Percentiles rank a stretch among this genome's conserved stretches.
Evolutionary conservation across 2,797 vertebrate species (phyloP).

Genomic region (Rachycentron canadum): DNA sequence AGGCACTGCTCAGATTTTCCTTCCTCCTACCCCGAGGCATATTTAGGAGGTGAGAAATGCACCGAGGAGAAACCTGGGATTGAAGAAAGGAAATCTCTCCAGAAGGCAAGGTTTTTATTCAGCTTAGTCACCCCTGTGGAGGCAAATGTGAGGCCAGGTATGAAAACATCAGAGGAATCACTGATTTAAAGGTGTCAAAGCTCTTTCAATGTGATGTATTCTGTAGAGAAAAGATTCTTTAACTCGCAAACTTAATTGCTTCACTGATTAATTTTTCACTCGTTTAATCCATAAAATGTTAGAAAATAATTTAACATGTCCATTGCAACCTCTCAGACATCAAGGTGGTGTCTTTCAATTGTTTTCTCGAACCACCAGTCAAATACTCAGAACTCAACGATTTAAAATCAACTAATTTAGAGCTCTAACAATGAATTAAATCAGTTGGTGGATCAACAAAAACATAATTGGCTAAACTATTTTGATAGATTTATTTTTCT

Average conservation of each 20-base stretch:
- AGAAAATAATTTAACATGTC: neutral
- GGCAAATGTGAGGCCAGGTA: slow-evolving; percentile 40
- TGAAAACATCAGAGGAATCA: slow-evolving; percentile 22
- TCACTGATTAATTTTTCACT: neutral
- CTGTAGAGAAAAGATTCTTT: neutral
- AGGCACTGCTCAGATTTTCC: slow-evolving; percentile 54
- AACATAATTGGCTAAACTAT: too few species aligned
- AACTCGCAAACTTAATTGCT: neutral
- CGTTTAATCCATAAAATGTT: neutral
- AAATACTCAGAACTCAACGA: neutral
- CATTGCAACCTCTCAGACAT: neutral
- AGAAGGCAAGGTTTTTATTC: slow-evolving; percentile 52
- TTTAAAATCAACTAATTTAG: neutral
- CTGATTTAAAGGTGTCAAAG: neutral
- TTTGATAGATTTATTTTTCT: too few species aligned
- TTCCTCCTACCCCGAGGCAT: slow-evolving; percentile 43
- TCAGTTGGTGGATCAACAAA: neutral
- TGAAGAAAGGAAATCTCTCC: slow-evolving; percentile 59
- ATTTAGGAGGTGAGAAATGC: slow-evolving; percentile 65
- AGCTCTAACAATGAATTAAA: neutral
- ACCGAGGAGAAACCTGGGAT: slow-evolving; percentile 46
- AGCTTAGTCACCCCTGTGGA: slow-evolving; percentile 65
- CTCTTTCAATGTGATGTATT: neutral
- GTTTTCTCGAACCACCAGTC: neutral
- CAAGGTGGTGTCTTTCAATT: neutral